Evolutionary conservation across 2,113 vertebrate species (phyloP).

Genomic region (Ceratotherium simum): DNA sequence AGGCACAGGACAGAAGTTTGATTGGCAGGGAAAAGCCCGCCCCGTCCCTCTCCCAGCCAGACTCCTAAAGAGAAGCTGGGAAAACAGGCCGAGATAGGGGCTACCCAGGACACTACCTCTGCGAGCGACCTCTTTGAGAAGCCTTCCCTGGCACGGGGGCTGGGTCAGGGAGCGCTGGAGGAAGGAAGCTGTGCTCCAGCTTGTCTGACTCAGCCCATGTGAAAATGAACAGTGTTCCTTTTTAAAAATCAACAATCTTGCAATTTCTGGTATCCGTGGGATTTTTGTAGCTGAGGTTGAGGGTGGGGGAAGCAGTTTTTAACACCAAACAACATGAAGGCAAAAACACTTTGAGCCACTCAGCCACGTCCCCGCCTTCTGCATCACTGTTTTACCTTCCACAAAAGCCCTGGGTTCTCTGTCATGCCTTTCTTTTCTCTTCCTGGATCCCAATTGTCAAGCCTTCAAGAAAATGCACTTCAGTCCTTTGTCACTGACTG

Average conservation of each 20-base stretch:
- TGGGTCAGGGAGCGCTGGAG: background rate
- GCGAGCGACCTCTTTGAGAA: background rate
- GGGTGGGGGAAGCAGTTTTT: slow-evolving; percentile 10
- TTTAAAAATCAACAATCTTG: slow-evolving; percentile 55
- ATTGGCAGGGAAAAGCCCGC: background rate
- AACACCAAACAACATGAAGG: slow-evolving; percentile 54
- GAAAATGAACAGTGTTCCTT: slow-evolving; percentile 50
- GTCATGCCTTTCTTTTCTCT: slow-evolving; percentile 87
- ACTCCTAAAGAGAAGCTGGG: background rate
- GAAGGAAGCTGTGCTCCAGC: background rate
- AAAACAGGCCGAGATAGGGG: background rate
- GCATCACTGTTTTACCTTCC: slow-evolving; percentile 64
- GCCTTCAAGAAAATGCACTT: slow-evolving; percentile 89
- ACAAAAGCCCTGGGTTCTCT: slow-evolving; percentile 87
- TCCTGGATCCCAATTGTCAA: slow-evolving; percentile 88
- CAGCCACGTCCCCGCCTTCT: slow-evolving; percentile 68
- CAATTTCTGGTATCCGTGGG: slow-evolving; percentile 49
- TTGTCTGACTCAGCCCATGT: background rate
- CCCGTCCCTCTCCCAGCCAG: background rate
- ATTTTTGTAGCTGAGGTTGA: background rate
- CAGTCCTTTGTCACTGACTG: slow-evolving; percentile 88
- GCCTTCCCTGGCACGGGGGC: background rate
- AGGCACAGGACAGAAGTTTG: background rate
- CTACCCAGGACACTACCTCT: background rate
- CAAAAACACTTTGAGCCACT: slow-evolving; percentile 39